These are phyloP conservation scores for Oostethus manadensis DNA, from an alignment of 2,113 vertebrate species.

Conservation along the genomic window DNA sequence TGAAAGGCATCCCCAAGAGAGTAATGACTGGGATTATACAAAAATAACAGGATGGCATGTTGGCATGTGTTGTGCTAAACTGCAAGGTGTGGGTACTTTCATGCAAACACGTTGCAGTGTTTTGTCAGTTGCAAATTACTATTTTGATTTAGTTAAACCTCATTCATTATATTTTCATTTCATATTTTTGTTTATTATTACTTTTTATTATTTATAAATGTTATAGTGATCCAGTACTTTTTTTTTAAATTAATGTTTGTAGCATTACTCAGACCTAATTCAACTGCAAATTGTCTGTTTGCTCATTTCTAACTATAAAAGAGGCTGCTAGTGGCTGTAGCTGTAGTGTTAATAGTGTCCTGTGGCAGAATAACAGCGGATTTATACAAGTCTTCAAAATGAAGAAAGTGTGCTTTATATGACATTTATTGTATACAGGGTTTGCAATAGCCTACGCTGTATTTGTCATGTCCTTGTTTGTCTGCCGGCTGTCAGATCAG, in stretches of 20 bases:
- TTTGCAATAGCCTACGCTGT: background rate
- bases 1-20: too few species aligned
- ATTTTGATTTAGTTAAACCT: background rate
- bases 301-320: too few species aligned
- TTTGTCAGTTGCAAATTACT: background rate
- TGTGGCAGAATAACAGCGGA: background rate
- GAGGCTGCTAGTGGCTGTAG: background rate
- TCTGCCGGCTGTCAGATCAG: constrained; percentile 69
- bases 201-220: too few species aligned
- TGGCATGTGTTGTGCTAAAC: too few species aligned
- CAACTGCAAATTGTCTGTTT: too few species aligned
- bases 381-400: background rate
- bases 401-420: background rate
- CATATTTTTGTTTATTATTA: too few species aligned
- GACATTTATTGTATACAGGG: background rate
- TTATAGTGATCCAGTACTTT: background rate
- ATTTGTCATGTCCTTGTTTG: background rate
- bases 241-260: background rate
- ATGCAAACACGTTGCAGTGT: background rate
- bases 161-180: too few species aligned
- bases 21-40: too few species aligned
- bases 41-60: too few species aligned
- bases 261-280: too few species aligned
- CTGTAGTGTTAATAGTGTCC: background rate
- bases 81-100: too few species aligned